Evolutionary conservation across 2,113 vertebrate species (phyloP).

Genomic region (Microcebus jonahi): DNA sequence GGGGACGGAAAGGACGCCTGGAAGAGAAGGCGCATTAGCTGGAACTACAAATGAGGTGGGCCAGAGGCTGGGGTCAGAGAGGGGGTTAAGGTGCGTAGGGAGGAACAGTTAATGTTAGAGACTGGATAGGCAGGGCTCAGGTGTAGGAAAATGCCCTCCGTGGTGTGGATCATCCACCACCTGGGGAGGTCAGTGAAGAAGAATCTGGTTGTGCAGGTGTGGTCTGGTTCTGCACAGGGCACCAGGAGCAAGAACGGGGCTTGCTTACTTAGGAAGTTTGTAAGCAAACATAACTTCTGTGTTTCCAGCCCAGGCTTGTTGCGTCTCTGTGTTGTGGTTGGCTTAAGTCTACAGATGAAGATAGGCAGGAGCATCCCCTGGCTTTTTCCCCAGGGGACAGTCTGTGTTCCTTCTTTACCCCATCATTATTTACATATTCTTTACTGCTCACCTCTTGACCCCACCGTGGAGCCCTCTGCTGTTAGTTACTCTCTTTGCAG

Average conservation of each 20-base stretch:
- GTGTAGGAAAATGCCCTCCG: neutral
- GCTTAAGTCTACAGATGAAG: neutral
- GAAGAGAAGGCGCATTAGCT: neutral
- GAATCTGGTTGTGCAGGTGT: neutral
- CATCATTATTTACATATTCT: neutral
- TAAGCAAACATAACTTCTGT: neutral
- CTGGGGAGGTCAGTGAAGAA: neutral
- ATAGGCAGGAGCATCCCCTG: neutral
- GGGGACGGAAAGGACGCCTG: neutral
- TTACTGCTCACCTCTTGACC: neutral
- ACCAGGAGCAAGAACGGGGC: neutral
- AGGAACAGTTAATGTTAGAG: neutral
- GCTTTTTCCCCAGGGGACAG: neutral
- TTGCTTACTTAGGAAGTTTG: neutral
- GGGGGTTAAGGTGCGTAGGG: neutral
- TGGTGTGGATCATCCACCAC: neutral
- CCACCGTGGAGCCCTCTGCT: neutral
- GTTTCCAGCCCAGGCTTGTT: neutral
- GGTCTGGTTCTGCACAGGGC: neutral
- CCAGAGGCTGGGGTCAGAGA: neutral
- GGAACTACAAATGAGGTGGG: neutral
- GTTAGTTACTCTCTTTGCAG: neutral
- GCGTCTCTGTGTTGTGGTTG: neutral
- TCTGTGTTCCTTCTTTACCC: neutral
- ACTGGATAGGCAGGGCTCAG: neutral